These are phyloP conservation scores for Trichonephila clavipes DNA, from an alignment of 1,140 invertebrate genomes.

Conservation along the genomic window DNA sequence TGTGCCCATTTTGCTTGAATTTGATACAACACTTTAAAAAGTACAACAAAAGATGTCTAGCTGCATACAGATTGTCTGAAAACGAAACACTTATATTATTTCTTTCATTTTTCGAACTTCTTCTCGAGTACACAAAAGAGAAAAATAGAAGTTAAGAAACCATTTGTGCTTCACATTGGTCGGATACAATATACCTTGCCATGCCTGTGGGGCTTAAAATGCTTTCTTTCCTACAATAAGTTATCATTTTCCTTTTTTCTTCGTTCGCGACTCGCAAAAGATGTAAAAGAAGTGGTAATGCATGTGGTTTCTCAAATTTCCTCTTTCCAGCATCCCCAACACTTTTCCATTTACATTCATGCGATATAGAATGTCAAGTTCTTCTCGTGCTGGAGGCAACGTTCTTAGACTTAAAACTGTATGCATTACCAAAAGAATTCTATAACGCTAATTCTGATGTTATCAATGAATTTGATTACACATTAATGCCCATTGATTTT, in stretches of 20 bases:
- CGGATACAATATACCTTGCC: background rate
- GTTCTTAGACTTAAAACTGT: background rate
- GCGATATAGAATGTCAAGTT: background rate
- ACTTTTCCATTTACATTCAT: background rate
- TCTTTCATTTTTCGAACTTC: background rate
- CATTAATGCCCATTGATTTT: too few species aligned
- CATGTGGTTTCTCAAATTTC: background rate
- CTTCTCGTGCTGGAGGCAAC: background rate
- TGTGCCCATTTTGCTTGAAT: too few species aligned
- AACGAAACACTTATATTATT: background rate
- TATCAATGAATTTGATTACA: too few species aligned
- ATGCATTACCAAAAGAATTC: too few species aligned
- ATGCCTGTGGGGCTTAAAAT: background rate
- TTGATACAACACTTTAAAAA: too few species aligned
- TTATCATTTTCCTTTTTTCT: background rate
- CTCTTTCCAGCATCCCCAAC: background rate
- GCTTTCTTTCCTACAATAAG: background rate
- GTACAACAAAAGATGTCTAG: too few species aligned
- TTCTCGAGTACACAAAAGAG: background rate
- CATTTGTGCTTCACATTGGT: background rate
- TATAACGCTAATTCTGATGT: background rate
- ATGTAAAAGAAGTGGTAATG: constrained; percentile 4
- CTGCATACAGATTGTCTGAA: background rate
- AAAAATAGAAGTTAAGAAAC: constrained; percentile 9
- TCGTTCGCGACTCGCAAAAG: background rate